Evolutionary conservation across 2,888 invertebrate genomes (phyloP), one percentile per base, ranked within the genome.

Genomic region (Neelides folsomi): DNA sequence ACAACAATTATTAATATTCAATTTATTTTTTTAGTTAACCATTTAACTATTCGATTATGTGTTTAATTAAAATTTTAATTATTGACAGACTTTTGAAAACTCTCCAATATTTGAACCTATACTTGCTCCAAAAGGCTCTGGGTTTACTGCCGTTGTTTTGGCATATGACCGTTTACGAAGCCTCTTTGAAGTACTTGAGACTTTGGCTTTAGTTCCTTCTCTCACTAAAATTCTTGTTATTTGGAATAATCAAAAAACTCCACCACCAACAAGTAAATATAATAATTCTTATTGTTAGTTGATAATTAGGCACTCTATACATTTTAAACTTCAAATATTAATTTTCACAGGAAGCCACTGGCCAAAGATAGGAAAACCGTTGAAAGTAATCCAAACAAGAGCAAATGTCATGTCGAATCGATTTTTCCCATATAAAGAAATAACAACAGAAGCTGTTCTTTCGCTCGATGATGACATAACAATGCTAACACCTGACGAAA

Each of bases 111-210:
- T 90, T 72, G 74, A 92, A 65, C 90, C 92, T 0, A 76, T 86
- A 47, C 85, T 88, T 34, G 86, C 89, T 2, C 81, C 87, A 0
- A 85, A 85, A 67, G 78, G 82, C 5, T 81, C 84, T 59, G 94
- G 95, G 53, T 95, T 95, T 72, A 95, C 95, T 2, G 94, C 94
- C 18, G 92, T 95, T 61, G 86, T 95, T 66, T 77, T 95, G 59
- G 94, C 93, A 1, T 95, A 89, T 67, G 93, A 95, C 72, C 77
- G 94, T 54, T 77, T 92, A 16, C 86, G 89, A 61, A 86, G 89
- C 68, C 76, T 95, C 47, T 92, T 87, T 71, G 77, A 82, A 42
- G 77, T 94, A 9, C 86, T 95, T 55, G 79, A 81, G 65, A 85
- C 87, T 70, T 74, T 95, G 51, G 81, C 86, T 2, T 79, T 81